Evolutionary conservation across 2,797 vertebrate species (phyloP), one percentile per base, ranked within the genome.

Genomic region (Enteromius anoplus): DNA sequence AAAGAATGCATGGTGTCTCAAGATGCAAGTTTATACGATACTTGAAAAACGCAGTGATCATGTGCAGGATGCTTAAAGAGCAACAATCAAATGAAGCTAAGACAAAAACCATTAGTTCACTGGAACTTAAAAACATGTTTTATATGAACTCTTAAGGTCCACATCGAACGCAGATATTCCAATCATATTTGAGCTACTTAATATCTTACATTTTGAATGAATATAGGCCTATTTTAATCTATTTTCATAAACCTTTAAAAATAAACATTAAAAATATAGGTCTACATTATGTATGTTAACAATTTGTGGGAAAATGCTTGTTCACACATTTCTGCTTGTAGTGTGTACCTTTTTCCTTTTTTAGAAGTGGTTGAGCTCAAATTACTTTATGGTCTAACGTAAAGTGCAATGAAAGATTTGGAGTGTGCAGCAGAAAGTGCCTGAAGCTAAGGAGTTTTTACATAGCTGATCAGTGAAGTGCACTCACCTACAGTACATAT

Each of bases 361-460:
- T 70, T 58, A 26, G 32, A 81, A 73, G 55, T 23, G 21, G 55
- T 29, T 73, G 45, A 21, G 14, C 29, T 65, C 15, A 75, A 65
- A 65, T 81, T 40, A 65, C 32, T 40, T 53, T 65, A 73, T 51
- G 26, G 17, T 77, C 58, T 32, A 77, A 64, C 17, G 21, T 21
- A 45, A 60, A 42, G 58, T 14, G 26, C 58, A 64, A 60, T 32
- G 19, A 26, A 60, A 4, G 37, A 76, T 42, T 17, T 51, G 45
- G 26, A 81, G 68, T 64, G 73, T 75, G 58, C 29, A 81, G 45
- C 80, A 65, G 15, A 64, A 51, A 64, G 29, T 51, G 58, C 58
- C 70, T 40, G 42, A 53, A 75, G 80, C 58, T 65, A 64, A 51
- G 4, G 42, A 64, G 42, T 53, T 75, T 81, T 75, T 71, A 71